Conservation (phyloP, 2,113 vertebrate species). For the Oriolus oriolus region DNA sequence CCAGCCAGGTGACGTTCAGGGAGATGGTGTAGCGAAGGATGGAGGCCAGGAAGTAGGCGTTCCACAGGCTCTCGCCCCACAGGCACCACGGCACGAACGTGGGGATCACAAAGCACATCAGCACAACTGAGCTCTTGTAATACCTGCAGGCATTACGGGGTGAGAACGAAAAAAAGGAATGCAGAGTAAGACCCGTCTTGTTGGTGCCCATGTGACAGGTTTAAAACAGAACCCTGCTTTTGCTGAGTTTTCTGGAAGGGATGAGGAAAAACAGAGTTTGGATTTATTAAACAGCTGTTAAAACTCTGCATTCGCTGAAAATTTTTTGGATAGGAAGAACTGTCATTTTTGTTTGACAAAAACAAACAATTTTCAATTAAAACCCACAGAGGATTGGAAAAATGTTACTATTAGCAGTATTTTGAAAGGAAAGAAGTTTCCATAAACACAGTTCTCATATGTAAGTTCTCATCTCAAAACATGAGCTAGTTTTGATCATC, state of each 20-base stretch:
- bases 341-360: not conserved
- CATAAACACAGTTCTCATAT: not conserved
- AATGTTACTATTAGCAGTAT: not conserved
- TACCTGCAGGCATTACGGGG: not conserved
- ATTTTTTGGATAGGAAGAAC: not conserved
- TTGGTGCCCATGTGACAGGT: not conserved
- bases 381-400: not conserved
- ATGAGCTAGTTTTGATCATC: not conserved
- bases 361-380: not conserved
- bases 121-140: slow-evolving; percentile 68
- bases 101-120: slow-evolving; percentile 75
- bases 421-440: not conserved
- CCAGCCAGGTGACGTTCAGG: slow-evolving; percentile 78
- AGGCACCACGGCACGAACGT: slow-evolving; percentile 78
- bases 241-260: not conserved
- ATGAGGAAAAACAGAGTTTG: not conserved
- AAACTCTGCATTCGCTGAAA: not conserved
- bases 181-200: not conserved
- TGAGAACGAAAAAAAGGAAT: not conserved
- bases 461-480: not conserved
- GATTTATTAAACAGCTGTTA: not conserved
- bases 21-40: slow-evolving; percentile 78
- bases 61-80: slow-evolving; percentile 81
- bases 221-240: not conserved
- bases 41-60: slow-evolving; percentile 78